Conservation (phyloP, 2,797 vertebrate species). For the Pangasius krempfi region DNA sequence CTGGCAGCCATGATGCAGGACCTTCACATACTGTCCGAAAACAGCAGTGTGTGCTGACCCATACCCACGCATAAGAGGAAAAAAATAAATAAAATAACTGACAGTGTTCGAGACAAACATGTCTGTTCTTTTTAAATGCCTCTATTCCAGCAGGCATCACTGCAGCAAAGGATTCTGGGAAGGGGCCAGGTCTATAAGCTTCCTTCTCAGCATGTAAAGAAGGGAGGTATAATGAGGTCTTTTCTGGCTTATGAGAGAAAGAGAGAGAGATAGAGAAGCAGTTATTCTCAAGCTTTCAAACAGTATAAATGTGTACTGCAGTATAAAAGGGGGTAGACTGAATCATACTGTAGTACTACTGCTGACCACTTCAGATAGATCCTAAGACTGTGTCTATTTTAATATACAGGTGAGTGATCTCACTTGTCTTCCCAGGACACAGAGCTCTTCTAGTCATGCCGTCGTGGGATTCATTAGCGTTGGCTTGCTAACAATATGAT, state of each 20-base stretch:
- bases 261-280: slow-evolving; percentile 34
- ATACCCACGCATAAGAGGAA: not conserved
- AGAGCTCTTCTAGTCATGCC: slow-evolving; percentile 30
- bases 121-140: slow-evolving; percentile 8
- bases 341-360: not conserved
- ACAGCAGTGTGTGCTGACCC: not conserved
- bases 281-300: no score
- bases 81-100: not conserved
- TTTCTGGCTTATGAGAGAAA: slow-evolving; percentile 17
- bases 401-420: slow-evolving; percentile 35
- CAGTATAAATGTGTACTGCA: slow-evolving; percentile 10
- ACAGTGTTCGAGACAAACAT: slow-evolving; percentile 4
- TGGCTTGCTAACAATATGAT: slow-evolving; percentile 51
- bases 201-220: slow-evolving; percentile 37
- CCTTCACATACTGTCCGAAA: slow-evolving; percentile 7
- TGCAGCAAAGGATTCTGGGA: slow-evolving; percentile 21
- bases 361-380: not conserved
- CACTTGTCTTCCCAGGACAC: slow-evolving; percentile 38
- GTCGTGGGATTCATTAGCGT: slow-evolving; percentile 60
- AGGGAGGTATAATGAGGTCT: slow-evolving; percentile 34
- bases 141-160: not conserved
- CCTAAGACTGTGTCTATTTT: slow-evolving; percentile 15
- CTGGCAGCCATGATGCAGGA: slow-evolving; percentile 17
- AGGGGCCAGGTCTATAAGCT: slow-evolving; percentile 33
- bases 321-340: not conserved